Evolutionary conservation across 2,888 invertebrate species (phyloP), one percentile per base, ranked within the genome.

Genomic region (Drosophila affinis): DNA sequence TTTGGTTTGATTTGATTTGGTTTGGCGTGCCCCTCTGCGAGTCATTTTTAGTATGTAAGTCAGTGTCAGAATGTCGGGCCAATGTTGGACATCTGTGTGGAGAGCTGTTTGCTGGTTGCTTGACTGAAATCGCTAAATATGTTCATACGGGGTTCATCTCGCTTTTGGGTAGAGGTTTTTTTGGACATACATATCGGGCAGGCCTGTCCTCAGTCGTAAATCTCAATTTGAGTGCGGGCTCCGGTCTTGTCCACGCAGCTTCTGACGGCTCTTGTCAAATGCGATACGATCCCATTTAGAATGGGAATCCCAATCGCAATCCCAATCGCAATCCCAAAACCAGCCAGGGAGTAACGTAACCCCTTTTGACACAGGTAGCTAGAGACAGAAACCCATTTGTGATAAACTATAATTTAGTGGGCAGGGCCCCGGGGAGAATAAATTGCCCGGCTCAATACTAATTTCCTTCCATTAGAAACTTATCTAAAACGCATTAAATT

Each of bases 31-130:
- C 45, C 7, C 45, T 27, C 27, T 34, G 62, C 29, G 57, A 70
- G 64, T 58, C 73, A 73, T 79, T 79, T 82, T 75, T 67, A 54
- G 73, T 70, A 81, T 76, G 84, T 87, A 75, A 81, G 87, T 81
- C 83, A 83, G 81, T 83, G 87, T 77, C 83, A 82, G 68, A 49
- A 39, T 39, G 39, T 14, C 51, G 21, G 14, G 45, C 57, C 72
- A 59, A 65, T 72, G 62, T 72, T 70, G 70, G 68, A 63, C 63
- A 72, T 72, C 53, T 73, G 73, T 64, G 46, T 32, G 21, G 29
- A 54, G 55, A 48, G 75, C 52, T 24, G 24, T 24, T 24, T 24
- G 4, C 24, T 24, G 24, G 34, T 24, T 18, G 10, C 18, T 24
- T 58, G 48, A 58, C 49, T 54, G 59, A 59, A 48, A 58, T 74